Evolutionary conservation across 2,888 invertebrate species (phyloP), one percentile per base, ranked within the genome.

Genomic region (Lutraria lutraria): DNA sequence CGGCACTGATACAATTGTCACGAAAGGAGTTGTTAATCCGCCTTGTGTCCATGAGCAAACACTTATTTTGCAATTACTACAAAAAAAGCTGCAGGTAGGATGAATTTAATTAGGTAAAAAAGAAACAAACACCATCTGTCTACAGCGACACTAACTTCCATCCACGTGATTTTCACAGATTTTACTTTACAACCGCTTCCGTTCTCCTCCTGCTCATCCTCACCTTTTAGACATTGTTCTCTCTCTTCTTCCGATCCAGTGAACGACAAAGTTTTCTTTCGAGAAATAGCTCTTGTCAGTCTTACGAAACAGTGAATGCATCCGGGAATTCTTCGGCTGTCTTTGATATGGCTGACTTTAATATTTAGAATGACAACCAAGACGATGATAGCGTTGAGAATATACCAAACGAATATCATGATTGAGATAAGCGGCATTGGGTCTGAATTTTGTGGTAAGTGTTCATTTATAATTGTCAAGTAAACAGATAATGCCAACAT

Each of bases 401-500:
- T 60, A n/a, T 87, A 87, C 87, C 87, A 88, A 6, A 53, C 29
- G 29, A 88, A 88, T n/a, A 88, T 52, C 43, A 88, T 10, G 25
- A 88, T 79, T 0, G 83, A 53, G 19, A 88, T 79, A 1, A 88
- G 16, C 0, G 88, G 88, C 84, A 88, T 88, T n/a, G 88, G 88
- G 31, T 84, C 52, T 2, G 84, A 88, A n/a, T 88, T 88, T 31
- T 84, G 31, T 10, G 88, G 88, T 25, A 88, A n/a, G 53, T 84
- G 60, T 10, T 85, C 88, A 81, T 81, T 81, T 43, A 88, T 29
- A 13, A 84, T 84, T 0, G 88, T 88, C 88, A 88, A 84, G 31
- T 88, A 88, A 13, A 88, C 88, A 0, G 88, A 88, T 16, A 88
- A 85, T 19, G 88, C 81, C 56, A 88, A 72, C 12, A 88, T 16